Conservation (phyloP, 2,113 vertebrate genomes). For the Otolemur garnettii region DNA sequence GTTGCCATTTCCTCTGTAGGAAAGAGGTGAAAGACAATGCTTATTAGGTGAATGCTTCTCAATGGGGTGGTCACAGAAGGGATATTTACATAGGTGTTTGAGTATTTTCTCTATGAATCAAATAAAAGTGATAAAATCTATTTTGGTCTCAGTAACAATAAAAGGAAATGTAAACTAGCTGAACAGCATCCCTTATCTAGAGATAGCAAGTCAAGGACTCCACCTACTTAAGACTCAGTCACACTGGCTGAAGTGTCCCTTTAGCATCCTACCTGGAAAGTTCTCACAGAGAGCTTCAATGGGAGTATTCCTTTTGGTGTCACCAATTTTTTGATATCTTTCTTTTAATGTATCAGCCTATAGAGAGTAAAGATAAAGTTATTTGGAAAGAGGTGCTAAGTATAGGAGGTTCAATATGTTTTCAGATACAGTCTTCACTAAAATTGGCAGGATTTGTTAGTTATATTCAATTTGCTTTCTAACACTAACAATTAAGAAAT, state of each 20-base stretch:
- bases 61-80: background rate
- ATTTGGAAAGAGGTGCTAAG: constrained; percentile 66
- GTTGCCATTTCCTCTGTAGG: constrained; percentile 98
- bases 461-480: background rate
- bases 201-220: background rate
- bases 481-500: constrained; percentile 49
- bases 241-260: background rate
- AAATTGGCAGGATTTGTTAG: constrained; percentile 17
- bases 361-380: constrained; percentile 80
- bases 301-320: constrained; percentile 99
- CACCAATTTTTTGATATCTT: constrained; percentile 99
- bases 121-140: constrained; percentile 51
- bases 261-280: constrained; percentile 93
- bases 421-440: constrained; percentile 27
- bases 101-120: constrained; percentile 36
- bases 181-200: background rate
- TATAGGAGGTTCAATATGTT: background rate
- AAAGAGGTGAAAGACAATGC: constrained; percentile 62
- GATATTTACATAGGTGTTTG: background rate
- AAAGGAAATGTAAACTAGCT: constrained; percentile 44
- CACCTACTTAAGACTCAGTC: background rate
- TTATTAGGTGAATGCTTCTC: constrained; percentile 33
- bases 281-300: constrained; percentile 99
- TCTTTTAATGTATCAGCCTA: constrained; percentile 99
- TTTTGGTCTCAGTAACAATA: constrained; percentile 22